phyloP scores from a whole-genome alignment of 2,797 vertebrate species.

The Muscicapa striata region DNA sequence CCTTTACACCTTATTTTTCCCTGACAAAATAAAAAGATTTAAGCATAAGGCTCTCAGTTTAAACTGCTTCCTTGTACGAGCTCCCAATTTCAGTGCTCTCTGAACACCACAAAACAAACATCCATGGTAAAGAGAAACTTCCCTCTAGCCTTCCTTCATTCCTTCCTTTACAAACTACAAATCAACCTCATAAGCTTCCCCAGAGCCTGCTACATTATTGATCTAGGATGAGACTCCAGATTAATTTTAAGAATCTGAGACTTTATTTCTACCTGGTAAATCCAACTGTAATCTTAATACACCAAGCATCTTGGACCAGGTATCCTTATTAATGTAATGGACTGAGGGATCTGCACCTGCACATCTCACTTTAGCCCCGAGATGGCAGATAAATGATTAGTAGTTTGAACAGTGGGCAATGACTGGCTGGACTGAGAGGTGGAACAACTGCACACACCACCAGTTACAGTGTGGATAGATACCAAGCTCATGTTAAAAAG shows the following conservation, averaged over 20 bases:
- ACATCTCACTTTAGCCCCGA: neutral
- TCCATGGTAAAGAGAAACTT: neutral
- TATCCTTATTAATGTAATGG: neutral
- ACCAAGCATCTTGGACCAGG: neutral
- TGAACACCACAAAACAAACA: neutral
- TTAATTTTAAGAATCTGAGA: neutral
- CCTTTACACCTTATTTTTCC: neutral
- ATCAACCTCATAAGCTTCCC: neutral
- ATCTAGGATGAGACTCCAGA: neutral
- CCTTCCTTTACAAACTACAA: neutral
- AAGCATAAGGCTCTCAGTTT: neutral
- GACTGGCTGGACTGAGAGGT: neutral
- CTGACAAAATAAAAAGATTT: neutral
- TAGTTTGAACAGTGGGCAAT: neutral
- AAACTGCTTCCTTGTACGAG: neutral
- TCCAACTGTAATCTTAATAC: neutral
- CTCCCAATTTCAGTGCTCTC: neutral
- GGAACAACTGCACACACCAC: neutral
- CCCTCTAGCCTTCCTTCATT: neutral
- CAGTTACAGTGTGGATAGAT: neutral
- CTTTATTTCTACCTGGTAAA: neutral
- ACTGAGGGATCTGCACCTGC: neutral
- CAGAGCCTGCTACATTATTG: neutral
- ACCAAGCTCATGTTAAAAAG: neutral
- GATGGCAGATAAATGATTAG: neutral